Conservation (phyloP, 2,888 invertebrate genomes). For the Julus scandinavius region DNA sequence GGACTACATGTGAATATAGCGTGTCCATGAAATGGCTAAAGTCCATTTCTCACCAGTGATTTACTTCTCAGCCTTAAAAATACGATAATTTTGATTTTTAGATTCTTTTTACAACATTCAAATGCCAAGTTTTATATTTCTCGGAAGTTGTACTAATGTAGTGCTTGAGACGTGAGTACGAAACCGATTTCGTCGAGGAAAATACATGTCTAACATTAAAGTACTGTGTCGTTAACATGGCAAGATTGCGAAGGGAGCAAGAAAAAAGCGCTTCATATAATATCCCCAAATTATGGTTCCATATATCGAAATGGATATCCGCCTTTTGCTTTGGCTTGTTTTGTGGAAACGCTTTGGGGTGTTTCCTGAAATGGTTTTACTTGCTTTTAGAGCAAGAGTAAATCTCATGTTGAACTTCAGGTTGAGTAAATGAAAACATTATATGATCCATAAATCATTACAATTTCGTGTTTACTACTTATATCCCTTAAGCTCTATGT, state of each 20-base stretch:
- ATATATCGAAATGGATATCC: slow-evolving; percentile 39
- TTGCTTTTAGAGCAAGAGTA: slow-evolving; percentile 36
- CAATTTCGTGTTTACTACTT: slow-evolving; percentile 40
- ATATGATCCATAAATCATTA: slow-evolving; percentile 40
- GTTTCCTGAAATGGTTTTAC: slow-evolving; percentile 40
- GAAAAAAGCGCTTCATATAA: slow-evolving; percentile 17
- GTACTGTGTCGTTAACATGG: slow-evolving; percentile 21
- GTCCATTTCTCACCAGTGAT: background rate
- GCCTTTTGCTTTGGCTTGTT: slow-evolving; percentile 15
- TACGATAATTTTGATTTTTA: slow-evolving; percentile 26
- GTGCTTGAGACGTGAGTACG: slow-evolving; percentile 4
- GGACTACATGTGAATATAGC: background rate
- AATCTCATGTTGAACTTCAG: slow-evolving; percentile 37
- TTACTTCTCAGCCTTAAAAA: background rate
- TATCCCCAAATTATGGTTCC: slow-evolving; percentile 26
- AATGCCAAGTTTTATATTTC: slow-evolving; percentile 14
- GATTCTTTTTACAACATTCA: background rate
- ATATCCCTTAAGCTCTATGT: slow-evolving; percentile 16
- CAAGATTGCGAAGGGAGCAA: slow-evolving; percentile 29
- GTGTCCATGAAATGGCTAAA: background rate
- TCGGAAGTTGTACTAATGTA: slow-evolving; percentile 24
- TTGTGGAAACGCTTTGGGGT: slow-evolving; percentile 24
- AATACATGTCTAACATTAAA: slow-evolving; percentile 30
- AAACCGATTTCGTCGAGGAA: background rate
- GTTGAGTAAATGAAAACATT: slow-evolving; percentile 44